A percentile compares a stretch with the other conserved stretches of the same genome.
These are phyloP conservation scores for Triplophysa tibetana DNA, from an alignment of 2,113 vertebrate species.

Conservation along the genomic window DNA sequence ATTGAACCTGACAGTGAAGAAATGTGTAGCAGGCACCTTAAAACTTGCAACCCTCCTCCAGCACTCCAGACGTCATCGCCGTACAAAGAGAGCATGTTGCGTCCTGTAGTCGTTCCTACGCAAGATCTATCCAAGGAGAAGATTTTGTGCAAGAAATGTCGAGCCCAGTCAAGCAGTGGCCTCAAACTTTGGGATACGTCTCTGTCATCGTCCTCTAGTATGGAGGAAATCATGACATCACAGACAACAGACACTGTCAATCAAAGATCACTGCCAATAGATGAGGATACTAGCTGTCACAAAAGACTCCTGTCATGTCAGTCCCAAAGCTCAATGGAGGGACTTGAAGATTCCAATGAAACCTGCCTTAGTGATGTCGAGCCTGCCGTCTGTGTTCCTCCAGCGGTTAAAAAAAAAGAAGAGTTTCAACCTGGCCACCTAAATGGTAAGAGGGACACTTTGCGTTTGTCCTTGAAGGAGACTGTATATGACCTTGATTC, in stretches of 20 bases:
- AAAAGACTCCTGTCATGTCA: constrained; percentile 77
- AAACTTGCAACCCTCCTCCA: constrained; percentile 64
- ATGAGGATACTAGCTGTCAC: constrained; percentile 56
- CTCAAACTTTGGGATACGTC: constrained; percentile 69
- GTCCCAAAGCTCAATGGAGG: constrained; percentile 85
- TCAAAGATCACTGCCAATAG: constrained; percentile 63
- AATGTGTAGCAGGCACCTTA: constrained; percentile 58
- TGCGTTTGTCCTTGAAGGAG: constrained; percentile 88
- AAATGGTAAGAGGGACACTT: constrained; percentile 88
- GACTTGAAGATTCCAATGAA: constrained; percentile 88
- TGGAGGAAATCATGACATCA: constrained; percentile 71
- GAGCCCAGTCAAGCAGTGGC: constrained; percentile 49
- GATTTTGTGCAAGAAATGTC: constrained; percentile 70
- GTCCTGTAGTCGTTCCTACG: constrained; percentile 41
- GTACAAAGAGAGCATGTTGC: constrained; percentile 78
- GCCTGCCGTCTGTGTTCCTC: constrained; percentile 60
- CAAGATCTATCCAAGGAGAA: constrained; percentile 58
- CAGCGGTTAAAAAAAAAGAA: constrained; percentile 49
- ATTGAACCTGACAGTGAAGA: constrained; percentile 59
- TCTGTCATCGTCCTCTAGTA: constrained; percentile 73
- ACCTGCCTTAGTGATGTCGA: constrained; percentile 86
- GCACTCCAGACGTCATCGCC: constrained; percentile 95
- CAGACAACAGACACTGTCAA: constrained; percentile 68
- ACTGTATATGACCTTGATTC: constrained; percentile 80
- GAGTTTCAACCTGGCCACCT: constrained; percentile 81